Evolutionary conservation across 2,888 invertebrate genomes (phyloP), one percentile per base, ranked within the genome.

Genomic region (Gortyna flavago): DNA sequence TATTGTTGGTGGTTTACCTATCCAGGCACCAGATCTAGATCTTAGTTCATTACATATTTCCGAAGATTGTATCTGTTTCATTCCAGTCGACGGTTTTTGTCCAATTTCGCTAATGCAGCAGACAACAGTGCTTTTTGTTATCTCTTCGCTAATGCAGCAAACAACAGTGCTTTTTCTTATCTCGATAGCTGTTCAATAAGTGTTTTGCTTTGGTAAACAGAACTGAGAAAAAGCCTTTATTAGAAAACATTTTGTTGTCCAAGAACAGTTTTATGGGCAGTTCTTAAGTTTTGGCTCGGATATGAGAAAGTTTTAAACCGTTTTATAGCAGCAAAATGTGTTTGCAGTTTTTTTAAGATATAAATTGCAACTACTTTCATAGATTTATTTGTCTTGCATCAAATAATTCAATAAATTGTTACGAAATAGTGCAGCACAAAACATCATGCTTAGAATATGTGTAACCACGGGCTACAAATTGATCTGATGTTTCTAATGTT

Each of bases 61-160:
- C 38, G n/a, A 29, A 75, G 59, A 75, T 81, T 35, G 35, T 38
- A 64, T 77, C 62, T 73, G 32, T 57, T 72, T 64, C 11, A 64
- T 73, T 70, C 51, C 18, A 72, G 65, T 68, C 16, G 41, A 67
- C 35, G 44, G 35, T 44, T 71, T 74, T 86, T 70, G 16, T 85
- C 29, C 67, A 79, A 77, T 84, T 86, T 83, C 61, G 72, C 64
- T 78, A 83, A 86, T 83, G 67, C 64, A 71, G 29, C 62, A 85
- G 65, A 66, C 61, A 44, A 54, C 51, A 59, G 8, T 70, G 35
- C n/a, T 66, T 77, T 76, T 85, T 85, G 62, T 66, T 77, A 38
- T 75, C n/a, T n/a, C n/a, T 86, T 83, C 61, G 72, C 64, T 78
- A 83, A 86, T 83, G 67, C 64, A 71, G 29, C 62, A 85, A 62